phyloP scores from a whole-genome alignment of 1,140 invertebrate genomes.

The Aphelinus certus region DNA sequence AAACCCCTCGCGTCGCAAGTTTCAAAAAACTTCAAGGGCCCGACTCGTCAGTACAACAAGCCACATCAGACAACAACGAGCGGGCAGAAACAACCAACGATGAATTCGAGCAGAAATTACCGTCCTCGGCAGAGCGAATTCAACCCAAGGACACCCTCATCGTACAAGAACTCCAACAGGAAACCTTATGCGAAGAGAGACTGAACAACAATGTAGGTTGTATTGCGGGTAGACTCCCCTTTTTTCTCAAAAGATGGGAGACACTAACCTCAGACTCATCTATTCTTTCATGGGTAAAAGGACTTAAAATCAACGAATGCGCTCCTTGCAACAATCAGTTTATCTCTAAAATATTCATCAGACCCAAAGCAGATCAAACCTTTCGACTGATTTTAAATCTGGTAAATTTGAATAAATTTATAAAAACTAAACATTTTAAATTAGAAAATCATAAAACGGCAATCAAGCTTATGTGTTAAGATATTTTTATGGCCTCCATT shows the following conservation, averaged over 20 bases:
- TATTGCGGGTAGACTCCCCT: slow-evolving; percentile 21
- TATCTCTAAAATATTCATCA: neutral
- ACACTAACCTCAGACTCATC: slow-evolving; percentile 32
- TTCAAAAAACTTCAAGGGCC: slow-evolving; percentile 14
- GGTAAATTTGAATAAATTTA: neutral
- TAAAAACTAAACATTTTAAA: slow-evolving; percentile 1
- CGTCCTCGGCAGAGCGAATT: neutral
- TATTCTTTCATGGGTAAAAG: slow-evolving; percentile 33
- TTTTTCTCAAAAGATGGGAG: slow-evolving; percentile 30
- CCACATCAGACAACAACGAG: slow-evolving; percentile 16
- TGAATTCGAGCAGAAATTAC: neutral
- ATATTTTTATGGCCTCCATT: neutral
- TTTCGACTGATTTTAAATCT: slow-evolving; percentile 4
- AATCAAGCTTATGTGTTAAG: neutral
- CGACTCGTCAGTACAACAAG: slow-evolving; percentile 21
- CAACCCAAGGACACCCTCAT: neutral
- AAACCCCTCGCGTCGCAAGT: too few species aligned
- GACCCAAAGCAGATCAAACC: neutral
- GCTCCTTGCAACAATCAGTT: neutral
- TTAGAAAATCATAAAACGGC: neutral
- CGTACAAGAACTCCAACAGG: too few species aligned
- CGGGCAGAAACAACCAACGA: neutral
- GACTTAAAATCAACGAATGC: slow-evolving; percentile 33
- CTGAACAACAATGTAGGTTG: neutral
- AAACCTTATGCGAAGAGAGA: slow-evolving; percentile 3